phyloP scores from a whole-genome alignment of 1,140 invertebrate genomes.

The Steinernema feltiae region DNA sequence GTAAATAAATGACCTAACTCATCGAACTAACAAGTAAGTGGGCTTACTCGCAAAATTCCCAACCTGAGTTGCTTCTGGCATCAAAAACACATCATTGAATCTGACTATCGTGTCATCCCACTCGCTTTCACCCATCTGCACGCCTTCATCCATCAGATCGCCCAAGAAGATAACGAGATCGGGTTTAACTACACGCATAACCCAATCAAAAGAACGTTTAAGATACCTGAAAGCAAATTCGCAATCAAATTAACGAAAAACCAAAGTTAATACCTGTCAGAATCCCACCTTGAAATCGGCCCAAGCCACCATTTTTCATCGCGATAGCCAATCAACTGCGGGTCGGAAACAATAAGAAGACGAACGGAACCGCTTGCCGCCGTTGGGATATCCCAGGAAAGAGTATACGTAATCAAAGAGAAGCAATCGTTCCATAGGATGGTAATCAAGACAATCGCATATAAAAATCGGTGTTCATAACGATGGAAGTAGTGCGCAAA shows the following conservation, averaged over 20 bases:
- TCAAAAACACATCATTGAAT: slow-evolving; percentile 23
- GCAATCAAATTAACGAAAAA: slow-evolving; percentile 4
- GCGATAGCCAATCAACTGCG: slow-evolving; percentile 35
- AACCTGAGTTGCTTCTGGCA: not conserved
- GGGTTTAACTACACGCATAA: not conserved
- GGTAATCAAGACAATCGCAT: slow-evolving; percentile 3
- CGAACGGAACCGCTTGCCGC: not conserved
- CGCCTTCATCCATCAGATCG: slow-evolving; percentile 37
- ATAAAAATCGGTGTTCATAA: not conserved
- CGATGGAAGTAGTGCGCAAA: not conserved
- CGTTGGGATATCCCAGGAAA: slow-evolving; percentile 16
- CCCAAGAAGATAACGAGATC: slow-evolving; percentile 33
- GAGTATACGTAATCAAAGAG: slow-evolving; percentile 4
- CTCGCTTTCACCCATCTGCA: slow-evolving; percentile 19
- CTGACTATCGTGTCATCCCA: slow-evolving; percentile 24
- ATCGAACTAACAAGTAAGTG: not conserved
- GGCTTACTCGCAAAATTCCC: not conserved
- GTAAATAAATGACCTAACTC: slow-evolving; percentile 56
- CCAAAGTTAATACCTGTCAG: slow-evolving; percentile 32
- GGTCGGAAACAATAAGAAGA: slow-evolving; percentile 35
- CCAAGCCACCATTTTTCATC: slow-evolving; percentile 31
- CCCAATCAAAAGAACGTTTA: slow-evolving; percentile 9
- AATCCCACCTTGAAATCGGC: slow-evolving; percentile 29
- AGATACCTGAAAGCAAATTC: slow-evolving; percentile 31
- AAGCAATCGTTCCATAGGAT: slow-evolving; percentile 31